phyloP scores from a whole-genome alignment of 1,140 invertebrate genomes.

The Liolophura sinensis region DNA sequence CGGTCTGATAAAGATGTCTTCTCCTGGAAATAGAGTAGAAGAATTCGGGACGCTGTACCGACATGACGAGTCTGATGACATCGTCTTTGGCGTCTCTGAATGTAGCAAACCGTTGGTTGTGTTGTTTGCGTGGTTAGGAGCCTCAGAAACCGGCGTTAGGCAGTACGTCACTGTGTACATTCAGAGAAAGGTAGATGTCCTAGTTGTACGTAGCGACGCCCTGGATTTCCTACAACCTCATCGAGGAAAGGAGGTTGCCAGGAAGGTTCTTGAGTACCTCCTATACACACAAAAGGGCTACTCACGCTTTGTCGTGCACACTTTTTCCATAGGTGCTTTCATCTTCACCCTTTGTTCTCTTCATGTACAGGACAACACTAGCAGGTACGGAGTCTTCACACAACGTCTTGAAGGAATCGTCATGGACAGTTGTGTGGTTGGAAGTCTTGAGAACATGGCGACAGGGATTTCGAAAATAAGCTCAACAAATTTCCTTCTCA shows the following conservation, averaged over 20 bases:
- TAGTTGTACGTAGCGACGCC: slow-evolving; percentile 22
- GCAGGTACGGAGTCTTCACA: slow-evolving; percentile 17
- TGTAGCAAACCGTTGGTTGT: slow-evolving; percentile 16
- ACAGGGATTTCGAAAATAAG: slow-evolving; percentile 20
- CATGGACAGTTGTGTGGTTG: slow-evolving; percentile 33
- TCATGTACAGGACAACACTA: background rate
- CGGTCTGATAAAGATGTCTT: no score
- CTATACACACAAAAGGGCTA: background rate
- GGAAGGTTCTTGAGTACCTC: slow-evolving; percentile 17
- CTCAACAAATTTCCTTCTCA: slow-evolving; percentile 9
- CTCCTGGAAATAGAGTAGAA: no score
- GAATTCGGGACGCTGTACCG: no score
- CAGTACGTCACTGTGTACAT: slow-evolving; percentile 30
- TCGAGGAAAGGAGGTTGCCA: slow-evolving; percentile 13
- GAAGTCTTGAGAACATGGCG: slow-evolving; percentile 29
- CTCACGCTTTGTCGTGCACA: slow-evolving; percentile 23
- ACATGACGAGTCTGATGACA: no score
- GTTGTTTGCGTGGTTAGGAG: slow-evolving; percentile 29
- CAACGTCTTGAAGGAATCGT: slow-evolving; percentile 25
- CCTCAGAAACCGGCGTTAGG: slow-evolving; percentile 16
- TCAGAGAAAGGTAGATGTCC: slow-evolving; percentile 26
- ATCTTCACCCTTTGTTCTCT: slow-evolving; percentile 24
- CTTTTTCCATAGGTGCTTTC: slow-evolving; percentile 33
- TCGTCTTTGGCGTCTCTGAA: no score
- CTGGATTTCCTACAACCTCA: slow-evolving; percentile 30